Conservation (phyloP, 1,140 invertebrate species). For the Tenebrio molitor region DNA sequence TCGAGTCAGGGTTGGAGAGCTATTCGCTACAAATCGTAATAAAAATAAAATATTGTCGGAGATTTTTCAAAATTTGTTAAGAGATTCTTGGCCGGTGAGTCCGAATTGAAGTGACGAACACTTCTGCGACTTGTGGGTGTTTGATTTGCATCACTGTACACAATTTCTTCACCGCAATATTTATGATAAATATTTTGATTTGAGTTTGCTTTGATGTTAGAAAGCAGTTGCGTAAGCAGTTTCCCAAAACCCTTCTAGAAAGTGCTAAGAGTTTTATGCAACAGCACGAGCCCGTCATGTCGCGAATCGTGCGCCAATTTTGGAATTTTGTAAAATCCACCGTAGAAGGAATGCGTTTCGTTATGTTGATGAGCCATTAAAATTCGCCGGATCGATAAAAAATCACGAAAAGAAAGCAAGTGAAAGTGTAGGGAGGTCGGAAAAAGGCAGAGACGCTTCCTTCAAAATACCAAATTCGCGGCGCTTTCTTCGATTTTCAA, state of each 20-base stretch:
- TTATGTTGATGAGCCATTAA: conserved; percentile 10
- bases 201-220: neutral
- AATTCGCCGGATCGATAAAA: conserved; percentile 22
- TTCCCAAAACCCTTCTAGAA: conserved; percentile 5
- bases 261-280: neutral
- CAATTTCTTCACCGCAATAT: neutral
- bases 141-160: conserved; percentile 5
- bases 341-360: neutral
- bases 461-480: too few species aligned
- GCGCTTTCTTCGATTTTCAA: too few species aligned
- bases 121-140: neutral
- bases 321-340: conserved; percentile 2
- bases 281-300: neutral
- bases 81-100: too few species aligned
- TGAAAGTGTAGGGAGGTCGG: conserved; percentile 9
- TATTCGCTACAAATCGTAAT: too few species aligned
- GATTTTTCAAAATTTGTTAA: too few species aligned
- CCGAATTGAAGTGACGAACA: too few species aligned
- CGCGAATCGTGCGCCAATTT: neutral
- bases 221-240: conserved; percentile 9
- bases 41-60: too few species aligned
- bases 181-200: neutral
- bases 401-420: conserved; percentile 25
- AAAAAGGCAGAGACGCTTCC: conserved; percentile 16
- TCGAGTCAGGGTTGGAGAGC: too few species aligned